Base-by-base conservation (phyloP, 2,888 invertebrate genomes). In the Mactromeris polynyma region DNA sequence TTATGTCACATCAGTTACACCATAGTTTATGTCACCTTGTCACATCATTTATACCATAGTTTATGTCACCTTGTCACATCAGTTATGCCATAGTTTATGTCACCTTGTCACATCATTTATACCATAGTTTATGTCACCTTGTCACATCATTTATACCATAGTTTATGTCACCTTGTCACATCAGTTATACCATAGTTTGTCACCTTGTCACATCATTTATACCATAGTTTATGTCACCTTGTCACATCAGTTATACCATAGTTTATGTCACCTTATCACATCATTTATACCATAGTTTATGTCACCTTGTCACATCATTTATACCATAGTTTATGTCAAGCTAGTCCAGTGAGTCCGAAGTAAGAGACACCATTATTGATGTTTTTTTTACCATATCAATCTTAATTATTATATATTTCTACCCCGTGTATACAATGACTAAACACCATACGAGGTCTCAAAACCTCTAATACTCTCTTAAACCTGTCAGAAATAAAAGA, bases 271-370 rank as follows among this genome's bases (percentile, higher is more conserved):
- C 46, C 17, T 46, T 7, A 46, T 46, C 3, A n/a, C n/a, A n/a
- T n/a, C n/a, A n/a, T n/a, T n/a, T n/a, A n/a, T n/a, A n/a, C n/a
- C n/a, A n/a, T n/a, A n/a, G n/a, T n/a, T n/a, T n/a, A n/a, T n/a
- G n/a, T n/a, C n/a, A n/a, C n/a, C n/a, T n/a, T n/a, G n/a, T n/a
- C n/a, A 58, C 58, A 58, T 58, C 7, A 26, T 58, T 58, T 46
- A 58, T n/a, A 58, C 58, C 58, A n/a, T 58, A 6, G n/a, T 58
- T 81, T 46, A 51, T 3, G 54, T 38, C 51, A 84, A 79, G 54
- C 21, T 21, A 78, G 88, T 90, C 90, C 90, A 90, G 90, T 86
- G 90, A 90, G 90, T 90, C 90, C 87, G 86, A 83, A 90, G 89
- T 89, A 54, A 73, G 19, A 19, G 46, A 73, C 73, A 83, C 83